Percentiles rank a stretch among this genome's conserved stretches.
phyloP scores from a whole-genome alignment of 2,113 vertebrate species.

The Leucosticte australis region DNA sequence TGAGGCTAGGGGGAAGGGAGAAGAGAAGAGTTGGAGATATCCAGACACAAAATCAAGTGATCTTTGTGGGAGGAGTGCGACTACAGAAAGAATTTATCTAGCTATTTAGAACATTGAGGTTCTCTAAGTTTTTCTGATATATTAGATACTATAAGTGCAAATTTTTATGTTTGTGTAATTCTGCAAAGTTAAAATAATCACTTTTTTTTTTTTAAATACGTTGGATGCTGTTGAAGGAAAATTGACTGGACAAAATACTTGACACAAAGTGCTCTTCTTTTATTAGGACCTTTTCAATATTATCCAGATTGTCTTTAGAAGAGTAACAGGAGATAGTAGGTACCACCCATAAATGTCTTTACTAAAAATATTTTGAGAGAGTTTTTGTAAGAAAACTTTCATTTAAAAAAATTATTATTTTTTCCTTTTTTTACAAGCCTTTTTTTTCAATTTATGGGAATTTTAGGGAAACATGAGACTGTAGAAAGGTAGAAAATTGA shows the following conservation, averaged over 20 bases:
- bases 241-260: not conserved
- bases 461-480: not conserved
- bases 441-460: not conserved
- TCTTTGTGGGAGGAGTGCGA: not conserved
- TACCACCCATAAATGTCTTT: not conserved
- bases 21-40: not conserved
- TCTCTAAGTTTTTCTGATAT: not conserved
- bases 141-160: not conserved
- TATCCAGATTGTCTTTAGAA: not conserved
- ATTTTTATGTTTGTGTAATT: not conserved
- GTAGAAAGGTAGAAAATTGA: not conserved
- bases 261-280: not conserved
- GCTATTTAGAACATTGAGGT: not conserved
- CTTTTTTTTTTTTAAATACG: not conserved
- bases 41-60: not conserved
- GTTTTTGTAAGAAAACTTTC: not conserved
- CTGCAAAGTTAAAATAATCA: not conserved
- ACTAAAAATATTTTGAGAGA: not conserved
- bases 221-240: not conserved
- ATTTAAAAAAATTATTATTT: not conserved
- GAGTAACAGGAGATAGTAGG: not conserved
- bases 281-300: not conserved
- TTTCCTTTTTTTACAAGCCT: not conserved
- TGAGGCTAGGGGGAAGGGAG: not conserved
- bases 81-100: not conserved